These are phyloP conservation scores for Halcyon leucocephala DNA, from an alignment of 2,797 vertebrate genomes.

Conservation along the genomic window DNA sequence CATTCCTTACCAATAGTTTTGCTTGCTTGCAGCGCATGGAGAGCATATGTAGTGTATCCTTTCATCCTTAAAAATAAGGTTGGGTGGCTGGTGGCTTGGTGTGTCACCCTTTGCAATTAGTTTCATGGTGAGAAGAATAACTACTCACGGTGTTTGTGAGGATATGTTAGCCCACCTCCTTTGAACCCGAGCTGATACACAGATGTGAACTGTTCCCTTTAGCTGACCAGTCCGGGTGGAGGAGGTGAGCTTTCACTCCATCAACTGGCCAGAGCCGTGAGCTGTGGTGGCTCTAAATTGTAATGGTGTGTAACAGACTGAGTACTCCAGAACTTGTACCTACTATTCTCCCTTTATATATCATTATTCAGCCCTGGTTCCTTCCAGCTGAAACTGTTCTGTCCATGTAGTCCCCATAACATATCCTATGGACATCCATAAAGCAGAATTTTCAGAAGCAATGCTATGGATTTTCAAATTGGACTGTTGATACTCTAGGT, in stretches of 20 bases:
- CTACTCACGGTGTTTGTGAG: not conserved
- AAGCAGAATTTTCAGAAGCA: not conserved
- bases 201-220: not conserved
- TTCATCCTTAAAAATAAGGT: not conserved
- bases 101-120: not conserved
- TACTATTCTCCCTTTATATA: not conserved
- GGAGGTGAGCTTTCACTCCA: not conserved
- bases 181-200: not conserved
- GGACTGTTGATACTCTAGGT: constrained; percentile 5
- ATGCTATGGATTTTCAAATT: not conserved
- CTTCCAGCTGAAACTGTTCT: not conserved
- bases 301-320: not conserved
- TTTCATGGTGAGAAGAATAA: not conserved
- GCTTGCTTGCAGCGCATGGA: not conserved
- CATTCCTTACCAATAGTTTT: not conserved
- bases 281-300: not conserved
- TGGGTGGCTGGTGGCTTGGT: not conserved
- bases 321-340: not conserved
- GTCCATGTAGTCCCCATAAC: not conserved
- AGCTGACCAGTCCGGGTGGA: not conserved
- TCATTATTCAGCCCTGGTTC: not conserved
- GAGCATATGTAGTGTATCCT: not conserved
- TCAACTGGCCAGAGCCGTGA: not conserved
- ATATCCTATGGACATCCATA: not conserved
- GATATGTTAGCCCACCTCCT: not conserved